phyloP scores from a whole-genome alignment of 1,140 invertebrate genomes.

The Drosophila tsacasi region DNA sequence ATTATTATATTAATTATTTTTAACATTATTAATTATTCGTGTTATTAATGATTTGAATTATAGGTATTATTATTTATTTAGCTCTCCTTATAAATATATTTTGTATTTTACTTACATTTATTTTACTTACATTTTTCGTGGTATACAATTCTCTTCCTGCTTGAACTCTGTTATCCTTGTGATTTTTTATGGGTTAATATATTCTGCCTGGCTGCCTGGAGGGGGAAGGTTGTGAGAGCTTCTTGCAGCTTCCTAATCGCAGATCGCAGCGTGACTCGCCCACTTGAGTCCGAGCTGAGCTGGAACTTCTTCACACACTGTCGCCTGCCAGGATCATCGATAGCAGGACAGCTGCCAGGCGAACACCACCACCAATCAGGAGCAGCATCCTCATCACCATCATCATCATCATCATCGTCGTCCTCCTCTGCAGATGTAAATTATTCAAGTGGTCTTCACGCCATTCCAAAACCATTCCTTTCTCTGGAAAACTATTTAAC shows the following conservation, averaged over 20 bases:
- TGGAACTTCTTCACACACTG: slow-evolving; percentile 69
- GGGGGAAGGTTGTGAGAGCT: not conserved
- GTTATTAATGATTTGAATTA: no score
- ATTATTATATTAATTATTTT: no score
- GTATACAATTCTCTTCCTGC: not conserved
- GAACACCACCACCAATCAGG: slow-evolving; percentile 52
- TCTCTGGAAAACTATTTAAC: slow-evolving; percentile 57
- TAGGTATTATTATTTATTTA: no score
- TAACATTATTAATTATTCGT: no score
- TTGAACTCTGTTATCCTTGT: not conserved
- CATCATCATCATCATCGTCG: not conserved
- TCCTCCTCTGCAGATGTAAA: slow-evolving; percentile 56
- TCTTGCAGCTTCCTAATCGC: not conserved
- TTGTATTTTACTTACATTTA: no score
- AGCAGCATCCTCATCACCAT: not conserved
- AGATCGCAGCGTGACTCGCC: slow-evolving; percentile 23
- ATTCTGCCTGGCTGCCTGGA: slow-evolving; percentile 15
- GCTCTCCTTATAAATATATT: no score
- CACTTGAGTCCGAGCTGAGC: slow-evolving; percentile 35
- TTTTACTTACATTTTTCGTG: no score
- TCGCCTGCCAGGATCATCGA: slow-evolving; percentile 69
- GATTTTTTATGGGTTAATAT: slow-evolving; percentile 13
- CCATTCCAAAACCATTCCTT: slow-evolving; percentile 29
- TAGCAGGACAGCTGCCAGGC: slow-evolving; percentile 40
- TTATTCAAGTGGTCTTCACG: slow-evolving; percentile 82